Percentiles rank a stretch among this genome's conserved stretches.
phyloP scores from a whole-genome alignment of 1,140 invertebrate species.

The Drosophila tani region DNA sequence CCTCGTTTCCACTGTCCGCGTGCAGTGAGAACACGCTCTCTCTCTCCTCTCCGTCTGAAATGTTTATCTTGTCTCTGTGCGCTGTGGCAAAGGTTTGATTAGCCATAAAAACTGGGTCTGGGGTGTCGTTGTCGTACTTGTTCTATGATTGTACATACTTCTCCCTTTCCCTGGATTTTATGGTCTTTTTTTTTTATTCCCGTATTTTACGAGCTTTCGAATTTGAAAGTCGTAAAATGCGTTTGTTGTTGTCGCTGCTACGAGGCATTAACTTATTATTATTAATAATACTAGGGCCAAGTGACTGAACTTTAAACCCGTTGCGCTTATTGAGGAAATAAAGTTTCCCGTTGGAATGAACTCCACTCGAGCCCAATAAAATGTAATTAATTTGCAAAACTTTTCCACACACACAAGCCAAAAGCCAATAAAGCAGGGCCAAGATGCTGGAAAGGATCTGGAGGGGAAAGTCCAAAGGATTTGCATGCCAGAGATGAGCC shows the following conservation, averaged over 20 bases:
- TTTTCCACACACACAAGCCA: constrained; percentile 46
- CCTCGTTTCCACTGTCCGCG: constrained; percentile 2
- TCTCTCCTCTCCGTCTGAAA: neutral
- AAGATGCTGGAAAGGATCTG: constrained; percentile 11
- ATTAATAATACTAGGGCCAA: constrained; percentile 44
- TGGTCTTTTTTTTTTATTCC: constrained; percentile 23
- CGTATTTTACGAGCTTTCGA: constrained; percentile 69
- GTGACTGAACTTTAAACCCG: constrained; percentile 53
- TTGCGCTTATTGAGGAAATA: constrained; percentile 9
- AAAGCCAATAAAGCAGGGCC: constrained; percentile 68
- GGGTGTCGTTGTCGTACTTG: constrained; percentile 62
- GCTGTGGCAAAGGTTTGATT: constrained; percentile 77
- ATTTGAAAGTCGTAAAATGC: constrained; percentile 78
- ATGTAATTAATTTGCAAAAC: constrained; percentile 80
- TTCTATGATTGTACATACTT: constrained; percentile 54
- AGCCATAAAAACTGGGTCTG: constrained; percentile 72
- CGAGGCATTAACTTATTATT: constrained; percentile 68
- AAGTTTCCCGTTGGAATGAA: constrained; percentile 31
- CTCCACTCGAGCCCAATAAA: constrained; percentile 66
- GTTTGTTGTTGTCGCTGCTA: constrained; percentile 34
- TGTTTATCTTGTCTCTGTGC: constrained; percentile 47
- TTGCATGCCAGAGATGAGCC: constrained; percentile 38
- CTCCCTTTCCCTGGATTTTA: constrained; percentile 14
- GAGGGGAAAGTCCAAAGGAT: neutral
- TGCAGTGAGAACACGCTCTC: constrained; percentile 14